Base-by-base conservation (phyloP, 1,140 invertebrate species). In the Neelides sp. region DNA sequence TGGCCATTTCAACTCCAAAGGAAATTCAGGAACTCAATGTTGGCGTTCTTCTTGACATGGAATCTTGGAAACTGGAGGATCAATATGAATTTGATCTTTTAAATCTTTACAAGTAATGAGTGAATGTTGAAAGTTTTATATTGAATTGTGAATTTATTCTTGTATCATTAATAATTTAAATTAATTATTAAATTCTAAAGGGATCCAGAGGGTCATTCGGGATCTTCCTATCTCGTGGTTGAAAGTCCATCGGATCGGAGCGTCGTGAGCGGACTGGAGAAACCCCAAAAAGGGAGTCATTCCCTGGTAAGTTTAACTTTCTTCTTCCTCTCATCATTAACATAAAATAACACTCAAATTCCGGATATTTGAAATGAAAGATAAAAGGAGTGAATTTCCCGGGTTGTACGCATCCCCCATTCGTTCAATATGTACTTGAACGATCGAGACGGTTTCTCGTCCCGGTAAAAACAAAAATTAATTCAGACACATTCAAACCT, bases 21-120 rank as follows among this genome's bases (percentile, higher is more conserved):
- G 94, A 99, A 72, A 80, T 98, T 12, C 90, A 98, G 69, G 94
- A 99, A 71, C 82, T 99, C 73, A 91, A 98, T 69, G 91, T 98
- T 57, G 83, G 87, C 1, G 67, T 91, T 24, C 69, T 98, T 24
- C 66, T 86, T 2, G 84, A 92, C 64, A 79, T 89, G 26, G 87
- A 88, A 22, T 79, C 79, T 34, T 95, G 90, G 88, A 58, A 59
- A 35, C 72, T 85, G 50, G 87, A 92, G 68, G 90, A 96, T 69
- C 91, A 96, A 69, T 92, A 87, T 68, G 91, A 97, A 71, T 83
- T 91, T 64, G 94, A 95, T 69, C 81, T 96, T 54, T 77, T 95
- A 57, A 85, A 82, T 34, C 64, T 92, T 23, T 80, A 78, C 63
- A 87, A 83, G 72, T 85, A 80, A 61, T 73, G 43, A 23, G 47